Percentiles rank a stretch among this genome's conserved stretches.
Conservation (phyloP, 2,888 invertebrate genomes). For the Dexiosoma caninum region DNA sequence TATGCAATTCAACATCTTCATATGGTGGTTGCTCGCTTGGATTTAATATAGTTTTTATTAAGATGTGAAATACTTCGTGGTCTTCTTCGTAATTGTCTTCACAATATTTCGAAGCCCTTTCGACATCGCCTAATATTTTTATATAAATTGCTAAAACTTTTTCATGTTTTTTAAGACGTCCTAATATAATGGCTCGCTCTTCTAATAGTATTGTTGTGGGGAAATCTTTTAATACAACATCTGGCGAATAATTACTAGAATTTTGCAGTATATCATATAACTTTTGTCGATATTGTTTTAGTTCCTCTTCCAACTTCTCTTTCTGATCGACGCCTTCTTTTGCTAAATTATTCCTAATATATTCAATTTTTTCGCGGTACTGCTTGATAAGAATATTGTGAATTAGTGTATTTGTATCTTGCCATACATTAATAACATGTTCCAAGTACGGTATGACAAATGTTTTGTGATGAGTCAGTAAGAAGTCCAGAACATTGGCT, state of each 20-base stretch:
- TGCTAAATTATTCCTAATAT: constrained; percentile 74
- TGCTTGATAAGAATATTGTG: constrained; percentile 95
- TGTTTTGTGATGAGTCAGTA: constrained; percentile 87
- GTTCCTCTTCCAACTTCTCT: constrained; percentile 62
- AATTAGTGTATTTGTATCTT: constrained; percentile 89
- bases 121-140: constrained; percentile 89
- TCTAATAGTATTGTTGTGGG: constrained; percentile 91
- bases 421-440: constrained; percentile 94
- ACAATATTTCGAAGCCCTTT: constrained; percentile 91
- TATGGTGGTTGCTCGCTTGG: constrained; percentile 78
- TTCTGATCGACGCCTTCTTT: constrained; percentile 61
- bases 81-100: constrained; percentile 82
- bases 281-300: constrained; percentile 79
- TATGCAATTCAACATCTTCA: constrained; percentile 78
- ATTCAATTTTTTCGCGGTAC: constrained; percentile 87
- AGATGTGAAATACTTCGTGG: constrained; percentile 71
- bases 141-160: constrained; percentile 95
- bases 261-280: constrained; percentile 88
- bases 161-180: constrained; percentile 92
- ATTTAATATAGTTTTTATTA: constrained; percentile 78
- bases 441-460: constrained; percentile 95
- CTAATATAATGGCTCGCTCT: constrained; percentile 95
- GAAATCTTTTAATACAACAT: constrained; percentile 90
- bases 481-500: constrained; percentile 91
- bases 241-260: constrained; percentile 90